Percentiles rank a stretch among this genome's conserved stretches.
phyloP scores from a whole-genome alignment of 2,797 vertebrate genomes.

The Syngnathus rostellatus region DNA sequence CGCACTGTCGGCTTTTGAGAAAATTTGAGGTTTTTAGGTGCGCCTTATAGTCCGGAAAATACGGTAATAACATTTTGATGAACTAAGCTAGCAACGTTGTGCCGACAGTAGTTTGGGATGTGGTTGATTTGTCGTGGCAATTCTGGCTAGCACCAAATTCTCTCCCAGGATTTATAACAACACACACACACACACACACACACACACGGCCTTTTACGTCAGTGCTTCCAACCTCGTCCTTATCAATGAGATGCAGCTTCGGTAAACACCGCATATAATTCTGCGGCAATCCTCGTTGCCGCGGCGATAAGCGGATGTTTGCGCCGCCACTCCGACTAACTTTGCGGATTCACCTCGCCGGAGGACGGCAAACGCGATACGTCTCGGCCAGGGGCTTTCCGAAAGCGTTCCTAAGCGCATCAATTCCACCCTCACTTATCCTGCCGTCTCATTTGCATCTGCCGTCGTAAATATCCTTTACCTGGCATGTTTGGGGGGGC shows the following conservation, averaged over 20 bases:
- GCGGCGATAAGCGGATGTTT: conserved; percentile 43
- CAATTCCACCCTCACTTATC: conserved; percentile 26
- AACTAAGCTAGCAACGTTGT: too few species aligned
- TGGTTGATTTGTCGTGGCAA: neutral
- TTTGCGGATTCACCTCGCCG: conserved; percentile 42
- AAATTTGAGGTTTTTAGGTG: too few species aligned
- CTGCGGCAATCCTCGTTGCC: conserved; percentile 33
- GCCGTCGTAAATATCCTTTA: neutral
- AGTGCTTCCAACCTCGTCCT: conserved; percentile 26
- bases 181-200: too few species aligned
- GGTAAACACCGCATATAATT: conserved; percentile 50
- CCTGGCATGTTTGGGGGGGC: neutral
- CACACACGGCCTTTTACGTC: neutral
- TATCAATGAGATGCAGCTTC: conserved; percentile 53
- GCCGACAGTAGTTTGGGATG: neutral
- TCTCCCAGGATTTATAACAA: neutral
- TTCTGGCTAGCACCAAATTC: neutral
- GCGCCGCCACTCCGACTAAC: conserved; percentile 25
- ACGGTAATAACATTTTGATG: too few species aligned
- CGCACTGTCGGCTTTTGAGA: too few species aligned
- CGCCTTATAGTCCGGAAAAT: too few species aligned
- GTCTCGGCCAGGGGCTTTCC: conserved; percentile 39
- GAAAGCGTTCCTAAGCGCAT: conserved; percentile 40
- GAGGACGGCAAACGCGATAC: conserved; percentile 45
- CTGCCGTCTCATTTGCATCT: conserved; percentile 18